Base-by-base conservation (phyloP, 2,113 vertebrate species). In the Lophochroa leadbeateri region DNA sequence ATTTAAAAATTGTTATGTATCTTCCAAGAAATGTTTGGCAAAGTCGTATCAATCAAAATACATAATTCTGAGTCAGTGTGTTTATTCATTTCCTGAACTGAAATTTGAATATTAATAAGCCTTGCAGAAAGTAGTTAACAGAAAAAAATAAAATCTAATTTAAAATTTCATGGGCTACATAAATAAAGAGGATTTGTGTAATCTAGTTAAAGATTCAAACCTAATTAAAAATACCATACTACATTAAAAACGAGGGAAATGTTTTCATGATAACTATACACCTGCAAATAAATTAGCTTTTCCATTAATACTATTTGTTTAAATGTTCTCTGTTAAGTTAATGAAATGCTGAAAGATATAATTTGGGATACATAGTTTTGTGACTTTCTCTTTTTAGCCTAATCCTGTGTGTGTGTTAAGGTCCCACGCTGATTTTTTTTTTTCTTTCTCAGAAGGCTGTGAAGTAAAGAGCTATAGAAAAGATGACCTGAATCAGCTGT, bases 141-240 rank as follows among this genome's bases (percentile, higher is more conserved):
- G 91, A 64, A 63, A 96, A 96, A 94, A 91, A 95, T 88, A 78
- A 94, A 95, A 96, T 86, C 33, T 88, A 91, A 97, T 97, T 97
- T 94, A 97, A 98, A 95, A 95, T 92, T 69, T 89, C 46, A 91
- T 82, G n/a, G 55, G 5, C 69, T 93, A 60, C 39, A 49, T 78
- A 94, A 96, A 39, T 63, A 76, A 92, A 92, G 92, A 94, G 39
- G 35, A 65, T 92, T 96, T 96, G 28, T 86, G 76, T 27, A 95
- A 88, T 78, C 43, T 23, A 90, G 33, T 86, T 94, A 69, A 88
- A 86, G 69, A 86, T 71, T 92, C 50, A 86, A 68, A 69, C 43
- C 71, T 90, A 95, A 95, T 94, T 96, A 96, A 94, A 96, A 93
- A 86, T 81, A 84, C 77, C 57, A 31, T 67, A 60, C 14, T 68